Conservation (phyloP, 2,888 invertebrate species). For the Lasioglossum oenotherae region DNA sequence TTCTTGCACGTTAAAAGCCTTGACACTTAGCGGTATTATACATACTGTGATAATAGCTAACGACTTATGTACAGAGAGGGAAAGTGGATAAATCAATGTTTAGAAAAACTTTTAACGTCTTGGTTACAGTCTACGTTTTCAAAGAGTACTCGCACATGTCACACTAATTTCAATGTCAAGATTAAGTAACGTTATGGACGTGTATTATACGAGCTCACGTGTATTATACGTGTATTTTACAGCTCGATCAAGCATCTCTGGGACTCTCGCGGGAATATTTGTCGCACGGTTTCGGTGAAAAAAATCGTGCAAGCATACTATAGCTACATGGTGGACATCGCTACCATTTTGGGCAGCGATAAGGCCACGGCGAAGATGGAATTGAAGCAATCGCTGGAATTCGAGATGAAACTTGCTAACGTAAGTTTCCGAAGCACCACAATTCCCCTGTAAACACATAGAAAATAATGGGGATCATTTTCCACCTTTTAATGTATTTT, state of each 20-base stretch:
- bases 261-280: constrained; percentile 94
- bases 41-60: background rate
- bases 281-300: constrained; percentile 92
- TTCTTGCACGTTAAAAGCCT: background rate
- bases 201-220: background rate
- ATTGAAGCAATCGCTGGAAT: constrained; percentile 91
- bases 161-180: background rate
- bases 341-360: constrained; percentile 92
- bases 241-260: constrained; percentile 95
- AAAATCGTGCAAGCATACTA: constrained; percentile 94
- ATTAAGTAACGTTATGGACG: background rate
- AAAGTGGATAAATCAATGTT: constrained; percentile 14
- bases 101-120: background rate
- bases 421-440: constrained; percentile 87
- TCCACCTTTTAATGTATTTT: background rate
- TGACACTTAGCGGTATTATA: background rate
- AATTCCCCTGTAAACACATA: background rate
- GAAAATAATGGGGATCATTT: background rate
- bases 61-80: background rate
- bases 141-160: background rate
- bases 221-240: background rate
- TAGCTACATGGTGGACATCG: constrained; percentile 94
- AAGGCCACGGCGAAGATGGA: constrained; percentile 88
- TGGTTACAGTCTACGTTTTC: background rate
- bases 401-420: constrained; percentile 96